A percentile compares a stretch with the other conserved stretches of the same genome.
These are phyloP conservation scores for Dascillus cervinus DNA, from an alignment of 2,888 invertebrate species.

Conservation along the genomic window DNA sequence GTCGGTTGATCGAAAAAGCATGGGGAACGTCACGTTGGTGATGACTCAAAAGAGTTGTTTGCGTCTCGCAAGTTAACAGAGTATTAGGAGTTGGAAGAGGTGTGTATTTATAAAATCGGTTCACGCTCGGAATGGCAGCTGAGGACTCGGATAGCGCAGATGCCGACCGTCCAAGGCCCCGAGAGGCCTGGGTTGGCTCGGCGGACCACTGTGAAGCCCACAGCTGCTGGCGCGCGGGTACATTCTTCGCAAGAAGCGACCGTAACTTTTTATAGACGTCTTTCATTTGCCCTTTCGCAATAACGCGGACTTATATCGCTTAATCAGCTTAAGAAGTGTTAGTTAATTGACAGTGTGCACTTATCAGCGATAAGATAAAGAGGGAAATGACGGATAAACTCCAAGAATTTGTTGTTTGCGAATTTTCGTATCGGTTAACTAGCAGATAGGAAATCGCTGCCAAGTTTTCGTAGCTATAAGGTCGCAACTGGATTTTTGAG, in stretches of 20 bases:
- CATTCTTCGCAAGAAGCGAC: slow-evolving; percentile 4
- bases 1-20: no score
- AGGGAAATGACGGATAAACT: no score
- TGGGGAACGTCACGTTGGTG: not conserved
- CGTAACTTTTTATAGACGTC: slow-evolving; percentile 2
- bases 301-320: slow-evolving; percentile 1
- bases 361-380: no score
- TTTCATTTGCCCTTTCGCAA: slow-evolving; percentile 5
- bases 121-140: slow-evolving; percentile 5
- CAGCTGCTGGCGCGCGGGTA: slow-evolving; percentile 2
- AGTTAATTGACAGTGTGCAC: no score
- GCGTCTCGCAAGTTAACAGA: slow-evolving; percentile 30
- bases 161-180: slow-evolving; percentile 6
- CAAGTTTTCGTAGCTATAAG: not conserved
- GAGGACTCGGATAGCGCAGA: slow-evolving; percentile 6
- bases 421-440: not conserved
- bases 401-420: no score
- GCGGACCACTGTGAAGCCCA: slow-evolving; percentile 2
- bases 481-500: slow-evolving; percentile 7
- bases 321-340: no score
- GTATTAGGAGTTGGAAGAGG: slow-evolving; percentile 23
- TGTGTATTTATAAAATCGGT: slow-evolving; percentile 5
- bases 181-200: slow-evolving; percentile 5
- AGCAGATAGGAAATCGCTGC: not conserved
- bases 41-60: slow-evolving; percentile 21